Conservation (phyloP, 2,113 vertebrate species). For the Manacus vitellinus region DNA sequence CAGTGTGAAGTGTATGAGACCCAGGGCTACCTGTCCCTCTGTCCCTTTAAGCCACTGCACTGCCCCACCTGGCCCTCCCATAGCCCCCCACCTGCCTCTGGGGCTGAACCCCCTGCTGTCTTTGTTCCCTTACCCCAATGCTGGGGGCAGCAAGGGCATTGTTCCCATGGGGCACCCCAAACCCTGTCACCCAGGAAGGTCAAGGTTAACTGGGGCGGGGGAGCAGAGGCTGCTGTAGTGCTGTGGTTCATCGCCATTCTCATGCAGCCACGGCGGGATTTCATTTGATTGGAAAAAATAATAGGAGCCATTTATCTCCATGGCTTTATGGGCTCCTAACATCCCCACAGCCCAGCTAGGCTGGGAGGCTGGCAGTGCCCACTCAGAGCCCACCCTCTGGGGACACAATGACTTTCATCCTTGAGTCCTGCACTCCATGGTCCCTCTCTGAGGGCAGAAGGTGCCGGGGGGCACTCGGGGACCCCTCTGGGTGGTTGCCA, state of each 20-base stretch:
- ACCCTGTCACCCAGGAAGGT: background rate
- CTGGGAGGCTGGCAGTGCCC: background rate
- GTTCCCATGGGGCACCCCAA: background rate
- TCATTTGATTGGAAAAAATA: slow-evolving; percentile 91
- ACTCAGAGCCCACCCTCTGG: background rate
- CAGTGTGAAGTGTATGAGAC: background rate
- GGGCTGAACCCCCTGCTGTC: background rate
- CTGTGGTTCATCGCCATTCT: slow-evolving; percentile 85
- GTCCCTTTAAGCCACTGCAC: background rate
- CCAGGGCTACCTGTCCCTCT: background rate
- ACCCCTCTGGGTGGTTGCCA: rapidly evolving
- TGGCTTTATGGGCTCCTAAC: slow-evolving; percentile 80
- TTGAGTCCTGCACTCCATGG: background rate
- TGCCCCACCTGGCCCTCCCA: rapidly evolving
- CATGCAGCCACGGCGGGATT: slow-evolving; percentile 85
- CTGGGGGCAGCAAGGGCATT: rapidly evolving
- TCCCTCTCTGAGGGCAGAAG: too few species aligned
- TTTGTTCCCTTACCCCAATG: rapidly evolving
- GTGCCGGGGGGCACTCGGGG: rapidly evolving
- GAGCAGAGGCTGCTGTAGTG: slow-evolving; percentile 69
- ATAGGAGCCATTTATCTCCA: slow-evolving; percentile 90
- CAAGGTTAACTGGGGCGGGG: slow-evolving; percentile 59
- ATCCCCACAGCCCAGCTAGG: background rate
- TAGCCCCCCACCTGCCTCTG: background rate
- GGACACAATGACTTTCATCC: rapidly evolving